Conservation (phyloP, 2,113 vertebrate genomes). For the Todiramphus saurophagus region DNA sequence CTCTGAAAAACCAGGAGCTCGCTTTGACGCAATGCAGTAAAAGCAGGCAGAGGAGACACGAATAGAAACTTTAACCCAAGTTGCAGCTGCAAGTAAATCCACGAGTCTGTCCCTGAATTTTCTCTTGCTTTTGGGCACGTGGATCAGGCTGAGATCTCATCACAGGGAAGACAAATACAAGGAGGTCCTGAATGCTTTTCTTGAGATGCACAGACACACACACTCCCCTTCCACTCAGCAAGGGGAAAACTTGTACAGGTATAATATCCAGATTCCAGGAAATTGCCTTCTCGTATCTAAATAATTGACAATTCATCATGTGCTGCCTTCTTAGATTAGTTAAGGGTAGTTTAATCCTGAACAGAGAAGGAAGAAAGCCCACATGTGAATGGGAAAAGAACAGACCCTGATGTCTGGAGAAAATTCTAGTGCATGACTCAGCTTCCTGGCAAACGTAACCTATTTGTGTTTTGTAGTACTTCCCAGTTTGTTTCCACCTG, state of each 20-base stretch:
- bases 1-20: not conserved
- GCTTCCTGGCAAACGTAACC: not conserved
- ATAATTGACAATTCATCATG: rapidly evolving
- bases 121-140: not conserved
- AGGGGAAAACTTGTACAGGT: not conserved
- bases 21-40: conserved; percentile 70
- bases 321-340: not conserved
- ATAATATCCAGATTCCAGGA: rapidly evolving
- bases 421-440: conserved; percentile 34
- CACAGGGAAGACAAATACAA: not conserved
- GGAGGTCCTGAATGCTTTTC: not conserved
- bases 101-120: not conserved
- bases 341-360: not conserved
- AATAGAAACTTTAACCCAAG: not conserved
- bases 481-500: not conserved
- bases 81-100: not conserved
- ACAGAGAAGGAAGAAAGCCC: not conserved
- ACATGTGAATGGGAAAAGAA: rapidly evolving
- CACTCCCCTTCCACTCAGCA: not conserved
- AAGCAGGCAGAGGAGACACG: not conserved
- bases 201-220: rapidly evolving
- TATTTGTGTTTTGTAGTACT: not conserved
- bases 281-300: not conserved
- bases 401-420: not conserved
- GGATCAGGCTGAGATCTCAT: rapidly evolving